phyloP scores from a whole-genome alignment of 1,140 invertebrate species.

The Magallana ariakensis region DNA sequence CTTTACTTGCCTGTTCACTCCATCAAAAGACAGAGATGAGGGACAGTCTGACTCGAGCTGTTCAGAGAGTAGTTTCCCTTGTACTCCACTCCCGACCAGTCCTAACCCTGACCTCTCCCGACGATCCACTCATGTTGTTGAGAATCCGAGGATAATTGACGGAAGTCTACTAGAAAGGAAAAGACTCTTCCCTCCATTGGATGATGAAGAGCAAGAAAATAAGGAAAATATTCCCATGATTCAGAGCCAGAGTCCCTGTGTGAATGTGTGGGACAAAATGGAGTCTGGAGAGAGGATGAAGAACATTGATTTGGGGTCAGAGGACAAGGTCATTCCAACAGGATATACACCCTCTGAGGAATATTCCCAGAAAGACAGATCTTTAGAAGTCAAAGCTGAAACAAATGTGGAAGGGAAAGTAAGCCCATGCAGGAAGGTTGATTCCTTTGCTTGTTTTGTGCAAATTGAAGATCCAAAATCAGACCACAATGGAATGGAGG shows the following conservation, averaged over 20 bases:
- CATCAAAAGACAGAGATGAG: not conserved
- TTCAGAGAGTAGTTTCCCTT: conserved; percentile 51
- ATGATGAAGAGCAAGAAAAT: conserved; percentile 24
- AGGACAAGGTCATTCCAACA: too few species aligned
- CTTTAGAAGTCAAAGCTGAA: too few species aligned
- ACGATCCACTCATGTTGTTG: conserved; percentile 71
- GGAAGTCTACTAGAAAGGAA: conserved; percentile 47
- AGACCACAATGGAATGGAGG: not conserved
- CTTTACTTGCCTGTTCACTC: not conserved
- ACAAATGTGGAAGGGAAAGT: too few species aligned
- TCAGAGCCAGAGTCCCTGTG: too few species aligned
- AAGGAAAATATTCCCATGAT: not conserved
- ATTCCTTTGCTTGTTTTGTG: not conserved
- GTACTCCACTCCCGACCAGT: conserved; percentile 69
- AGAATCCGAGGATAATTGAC: conserved; percentile 68
- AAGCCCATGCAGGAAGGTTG: not conserved
- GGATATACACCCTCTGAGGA: too few species aligned
- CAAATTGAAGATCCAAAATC: not conserved
- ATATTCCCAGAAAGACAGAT: too few species aligned
- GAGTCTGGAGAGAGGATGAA: too few species aligned
- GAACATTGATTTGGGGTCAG: too few species aligned
- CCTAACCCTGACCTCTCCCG: conserved; percentile 66
- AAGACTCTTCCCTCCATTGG: conserved; percentile 54
- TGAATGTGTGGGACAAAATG: too few species aligned
- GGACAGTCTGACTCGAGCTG: not conserved